A percentile compares a stretch with the other conserved stretches of the same genome.
Conservation (phyloP, 2,888 invertebrate species). For the Drosophila merina region DNA sequence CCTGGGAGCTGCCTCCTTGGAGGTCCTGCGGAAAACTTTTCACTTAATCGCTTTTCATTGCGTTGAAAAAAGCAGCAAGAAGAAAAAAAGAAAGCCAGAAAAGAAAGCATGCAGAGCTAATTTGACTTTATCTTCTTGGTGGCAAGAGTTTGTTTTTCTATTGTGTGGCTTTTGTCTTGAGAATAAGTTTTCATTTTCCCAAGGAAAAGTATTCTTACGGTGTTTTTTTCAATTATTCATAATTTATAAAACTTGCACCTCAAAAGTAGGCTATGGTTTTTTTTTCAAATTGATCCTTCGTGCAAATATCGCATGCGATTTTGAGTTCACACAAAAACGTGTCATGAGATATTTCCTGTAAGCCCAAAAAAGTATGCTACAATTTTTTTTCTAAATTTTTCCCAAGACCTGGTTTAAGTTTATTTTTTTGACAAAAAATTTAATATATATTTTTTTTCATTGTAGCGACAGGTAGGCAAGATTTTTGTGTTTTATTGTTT, state of each 20-base stretch:
- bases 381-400: background rate
- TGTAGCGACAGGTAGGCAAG: background rate
- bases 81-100: background rate
- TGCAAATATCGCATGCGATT: too few species aligned
- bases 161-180: background rate
- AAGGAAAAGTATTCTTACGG: too few species aligned
- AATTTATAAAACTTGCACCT: background rate
- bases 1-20: constrained; percentile 1
- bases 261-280: background rate
- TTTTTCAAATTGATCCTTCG: background rate
- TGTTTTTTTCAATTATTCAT: too few species aligned
- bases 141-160: constrained; percentile 25
- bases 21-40: constrained; percentile 53
- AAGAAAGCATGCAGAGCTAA: constrained; percentile 73
- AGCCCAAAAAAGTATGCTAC: background rate
- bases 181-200: background rate
- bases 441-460: constrained; percentile 1
- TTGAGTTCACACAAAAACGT: too few species aligned
- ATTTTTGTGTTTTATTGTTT: background rate
- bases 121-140: constrained; percentile 70
- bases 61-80: constrained; percentile 41
- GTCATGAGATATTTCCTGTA: too few species aligned
- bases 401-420: background rate
- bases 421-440: background rate
- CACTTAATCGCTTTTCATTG: constrained; percentile 75